Evolutionary conservation across 2,888 invertebrate genomes (phyloP), one percentile per base, ranked within the genome.

Genomic region (Iselma pallidipennis): DNA sequence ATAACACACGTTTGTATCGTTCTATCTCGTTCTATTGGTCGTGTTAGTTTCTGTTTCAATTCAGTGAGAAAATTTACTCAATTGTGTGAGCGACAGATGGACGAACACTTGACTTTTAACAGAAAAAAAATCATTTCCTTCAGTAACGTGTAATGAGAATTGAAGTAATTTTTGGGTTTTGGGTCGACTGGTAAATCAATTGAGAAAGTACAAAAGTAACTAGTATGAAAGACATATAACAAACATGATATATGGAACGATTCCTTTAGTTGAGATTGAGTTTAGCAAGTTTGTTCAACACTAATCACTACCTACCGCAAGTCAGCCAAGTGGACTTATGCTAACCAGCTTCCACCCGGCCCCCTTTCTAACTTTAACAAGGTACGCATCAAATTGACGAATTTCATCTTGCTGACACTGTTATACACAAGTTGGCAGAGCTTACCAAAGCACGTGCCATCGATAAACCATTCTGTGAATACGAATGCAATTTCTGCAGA

Each of bases 231-330:
- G n/a, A n/a, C n/a, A n/a, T n/a, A n/a, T n/a, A n/a, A n/a, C n/a
- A n/a, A n/a, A n/a, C n/a, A n/a, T n/a, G n/a, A n/a, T n/a, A n/a
- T n/a, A n/a, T n/a, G n/a, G n/a, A n/a, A n/a, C n/a, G n/a, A n/a
- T n/a, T n/a, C n/a, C n/a, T 37, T 53, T 19, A 66, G 56, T 63
- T 63, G 42, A 23, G 16, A 42, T 4, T 21, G 6, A 19, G 19
- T 28, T 28, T 37, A 37, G 16, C 37, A 37, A 37, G 37, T 37
- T 37, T 7, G 16, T 45, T 53, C 23, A 61, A 66, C 59, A 59
- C 56, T 66, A 68, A 68, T 68, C 63, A 55, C 52, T 29, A 54
- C 31, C 59, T 49, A 61, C 67, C 67, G 55, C 67, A 66, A 65
- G 57, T 42, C 9, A 42, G 42, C 16, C 42, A 19, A 42, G 42